These are phyloP conservation scores for Mallotus villosus DNA, from an alignment of 2,797 vertebrate genomes.

Conservation along the genomic window DNA sequence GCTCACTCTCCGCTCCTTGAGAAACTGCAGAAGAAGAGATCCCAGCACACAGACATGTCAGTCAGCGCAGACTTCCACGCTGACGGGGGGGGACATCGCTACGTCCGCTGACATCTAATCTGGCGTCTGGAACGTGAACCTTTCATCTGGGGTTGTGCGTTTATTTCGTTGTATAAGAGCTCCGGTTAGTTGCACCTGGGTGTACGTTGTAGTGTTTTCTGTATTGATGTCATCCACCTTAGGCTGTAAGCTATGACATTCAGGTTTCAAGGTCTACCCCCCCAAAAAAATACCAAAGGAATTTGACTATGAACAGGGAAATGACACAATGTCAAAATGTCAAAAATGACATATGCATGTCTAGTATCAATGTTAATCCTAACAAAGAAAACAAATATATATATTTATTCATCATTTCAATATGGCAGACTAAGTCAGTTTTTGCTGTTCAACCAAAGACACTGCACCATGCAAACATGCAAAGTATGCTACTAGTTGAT, in stretches of 20 bases:
- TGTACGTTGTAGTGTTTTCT: background rate
- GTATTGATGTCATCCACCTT: background rate
- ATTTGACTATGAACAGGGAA: background rate
- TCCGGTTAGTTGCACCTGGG: slow-evolving; percentile 12
- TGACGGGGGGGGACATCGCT: slow-evolving; percentile 8
- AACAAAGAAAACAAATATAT: background rate
- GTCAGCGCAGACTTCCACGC: slow-evolving; percentile 25
- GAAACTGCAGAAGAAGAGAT: slow-evolving; percentile 56
- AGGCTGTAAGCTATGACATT: slow-evolving; percentile 6
- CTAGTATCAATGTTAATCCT: background rate
- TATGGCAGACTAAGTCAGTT: background rate
- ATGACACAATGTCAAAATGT: background rate
- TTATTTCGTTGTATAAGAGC: slow-evolving; percentile 31
- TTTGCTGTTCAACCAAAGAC: too few species aligned
- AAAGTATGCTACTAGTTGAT: background rate
- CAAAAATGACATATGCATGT: background rate
- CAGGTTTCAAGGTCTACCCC: slow-evolving; percentile 6
- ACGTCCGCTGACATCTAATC: too few species aligned
- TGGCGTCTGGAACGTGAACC: slow-evolving; percentile 31
- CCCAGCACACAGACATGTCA: slow-evolving; percentile 38
- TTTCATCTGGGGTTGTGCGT: slow-evolving; percentile 14
- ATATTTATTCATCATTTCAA: background rate
- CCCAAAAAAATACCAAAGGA: background rate
- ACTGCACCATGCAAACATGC: background rate
- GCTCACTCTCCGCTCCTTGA: slow-evolving; percentile 70